These are phyloP conservation scores for Carollia perspicillata DNA, from an alignment of 2,113 vertebrate species.

Conservation along the genomic window DNA sequence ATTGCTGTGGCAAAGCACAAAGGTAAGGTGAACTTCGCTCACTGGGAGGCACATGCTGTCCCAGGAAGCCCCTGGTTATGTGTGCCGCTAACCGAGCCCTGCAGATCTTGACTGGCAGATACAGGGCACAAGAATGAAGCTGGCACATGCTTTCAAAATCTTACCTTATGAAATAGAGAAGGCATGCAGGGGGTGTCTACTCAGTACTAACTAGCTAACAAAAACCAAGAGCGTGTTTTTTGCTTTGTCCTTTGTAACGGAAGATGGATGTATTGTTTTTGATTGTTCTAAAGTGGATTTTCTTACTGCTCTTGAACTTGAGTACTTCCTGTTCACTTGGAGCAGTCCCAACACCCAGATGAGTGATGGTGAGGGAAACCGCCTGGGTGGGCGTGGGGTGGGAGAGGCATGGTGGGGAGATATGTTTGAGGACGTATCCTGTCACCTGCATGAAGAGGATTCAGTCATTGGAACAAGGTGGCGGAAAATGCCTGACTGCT, in stretches of 20 bases:
- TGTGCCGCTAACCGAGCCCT: background rate
- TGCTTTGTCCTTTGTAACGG: background rate
- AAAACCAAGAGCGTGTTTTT: background rate
- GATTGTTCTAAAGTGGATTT: background rate
- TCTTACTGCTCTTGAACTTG: background rate
- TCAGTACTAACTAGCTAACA: background rate
- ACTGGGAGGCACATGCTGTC: background rate
- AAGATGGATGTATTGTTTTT: background rate
- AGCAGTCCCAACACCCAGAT: background rate
- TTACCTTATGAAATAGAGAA: background rate
- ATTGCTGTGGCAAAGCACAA: background rate
- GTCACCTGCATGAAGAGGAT: background rate
- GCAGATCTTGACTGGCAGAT: background rate
- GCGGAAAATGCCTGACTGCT: background rate
- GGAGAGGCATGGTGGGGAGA: accelerated
- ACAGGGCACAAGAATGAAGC: background rate
- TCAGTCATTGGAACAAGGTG: background rate
- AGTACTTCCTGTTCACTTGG: background rate
- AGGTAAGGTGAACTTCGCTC: background rate
- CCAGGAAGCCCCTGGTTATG: background rate
- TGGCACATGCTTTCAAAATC: background rate
- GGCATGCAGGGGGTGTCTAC: background rate
- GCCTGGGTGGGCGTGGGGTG: background rate
- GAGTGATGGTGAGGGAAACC: background rate
- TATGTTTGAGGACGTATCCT: background rate